Percentiles rank a stretch among this genome's conserved stretches.
These are phyloP conservation scores for Drosophila ogumai DNA, from an alignment of 1,140 invertebrate species.

Conservation along the genomic window DNA sequence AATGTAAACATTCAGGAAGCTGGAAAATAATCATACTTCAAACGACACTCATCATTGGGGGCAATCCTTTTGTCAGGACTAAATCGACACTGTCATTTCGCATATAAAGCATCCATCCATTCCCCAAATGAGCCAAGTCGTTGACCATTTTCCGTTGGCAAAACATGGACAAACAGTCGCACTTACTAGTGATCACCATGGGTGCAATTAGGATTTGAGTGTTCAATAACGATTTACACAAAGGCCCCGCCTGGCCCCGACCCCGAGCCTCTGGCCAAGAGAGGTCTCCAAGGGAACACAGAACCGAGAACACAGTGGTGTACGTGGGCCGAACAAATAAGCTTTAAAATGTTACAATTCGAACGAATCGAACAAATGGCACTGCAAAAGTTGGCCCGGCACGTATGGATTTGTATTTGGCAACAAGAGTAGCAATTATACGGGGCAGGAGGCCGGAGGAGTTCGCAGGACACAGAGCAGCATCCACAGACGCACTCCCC, in stretches of 20 bases:
- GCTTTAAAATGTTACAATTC: slow-evolving; percentile 73
- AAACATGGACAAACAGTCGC: slow-evolving; percentile 38
- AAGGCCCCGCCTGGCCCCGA: slow-evolving; percentile 16
- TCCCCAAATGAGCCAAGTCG: slow-evolving; percentile 29
- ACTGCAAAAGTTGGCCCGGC: slow-evolving; percentile 47
- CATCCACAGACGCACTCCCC: slow-evolving; percentile 22
- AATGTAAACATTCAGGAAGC: not conserved
- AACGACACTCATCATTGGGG: slow-evolving; percentile 23
- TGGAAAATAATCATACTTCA: slow-evolving; percentile 5
- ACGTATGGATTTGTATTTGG: slow-evolving; percentile 49
- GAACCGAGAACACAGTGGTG: not conserved
- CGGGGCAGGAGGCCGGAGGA: slow-evolving; percentile 12
- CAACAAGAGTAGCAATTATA: slow-evolving; percentile 38
- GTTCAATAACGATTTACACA: slow-evolving; percentile 80
- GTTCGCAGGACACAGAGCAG: slow-evolving; percentile 8
- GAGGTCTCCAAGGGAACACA: slow-evolving; percentile 22
- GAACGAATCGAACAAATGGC: slow-evolving; percentile 61
- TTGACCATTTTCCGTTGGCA: slow-evolving; percentile 59
- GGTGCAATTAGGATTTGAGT: slow-evolving; percentile 77
- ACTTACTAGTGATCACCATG: slow-evolving; percentile 63
- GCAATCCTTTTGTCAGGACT: slow-evolving; percentile 42
- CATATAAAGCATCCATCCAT: slow-evolving; percentile 24
- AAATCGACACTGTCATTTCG: slow-evolving; percentile 50
- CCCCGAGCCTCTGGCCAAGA: not conserved
- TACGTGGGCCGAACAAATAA: slow-evolving; percentile 59